Base-by-base conservation (phyloP, 2,888 invertebrate genomes). In the Apoda limacodes region DNA sequence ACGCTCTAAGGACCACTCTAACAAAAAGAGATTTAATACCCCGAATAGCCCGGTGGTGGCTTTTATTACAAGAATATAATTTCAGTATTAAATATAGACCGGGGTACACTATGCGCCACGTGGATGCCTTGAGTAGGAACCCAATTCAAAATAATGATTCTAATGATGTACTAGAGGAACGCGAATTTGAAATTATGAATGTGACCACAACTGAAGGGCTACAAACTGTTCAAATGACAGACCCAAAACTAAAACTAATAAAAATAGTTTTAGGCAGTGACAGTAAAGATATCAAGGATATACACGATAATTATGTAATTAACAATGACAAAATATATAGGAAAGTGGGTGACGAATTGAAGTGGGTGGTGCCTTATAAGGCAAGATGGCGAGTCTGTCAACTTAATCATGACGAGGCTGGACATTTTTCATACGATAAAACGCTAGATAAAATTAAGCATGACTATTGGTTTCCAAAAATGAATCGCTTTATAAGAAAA, bases 21-120 rank as follows among this genome's bases (percentile, higher is more conserved):
- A 39, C 36, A 4, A 58, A 55, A 36, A 45, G 43, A 23, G 47
- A 52, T 13, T 23, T 51, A 4, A 39, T 46, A 6, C 43, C 53
- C 1, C 42, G 50, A 26, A 50, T 60, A 11, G 55, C 59, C 4
- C 33, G 55, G 13, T 22, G 22, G 5, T 22, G 22, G 22, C 22
- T 22, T 9, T 9, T 22, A 10, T n/a, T 22, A n/a, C 22, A 26
- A 9, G 26, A 26, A 26, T 26, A 17, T 12, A 26, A 26, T 7
- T 28, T 28, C n/a, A 12, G 21, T 2, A 28, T 28, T 4, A 21
- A 28, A 15, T 28, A 28, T 28, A 19, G 28, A 9, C 21, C 28
- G 7, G 28, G 28, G 5, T 21, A 28, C 10, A 21, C 11, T 9
- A 28, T 28, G 20, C 28, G 21, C 12, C 28, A 28, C 9, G 28